Base-by-base conservation (phyloP, 2,888 invertebrate species). In the Lithophane ornitopus region DNA sequence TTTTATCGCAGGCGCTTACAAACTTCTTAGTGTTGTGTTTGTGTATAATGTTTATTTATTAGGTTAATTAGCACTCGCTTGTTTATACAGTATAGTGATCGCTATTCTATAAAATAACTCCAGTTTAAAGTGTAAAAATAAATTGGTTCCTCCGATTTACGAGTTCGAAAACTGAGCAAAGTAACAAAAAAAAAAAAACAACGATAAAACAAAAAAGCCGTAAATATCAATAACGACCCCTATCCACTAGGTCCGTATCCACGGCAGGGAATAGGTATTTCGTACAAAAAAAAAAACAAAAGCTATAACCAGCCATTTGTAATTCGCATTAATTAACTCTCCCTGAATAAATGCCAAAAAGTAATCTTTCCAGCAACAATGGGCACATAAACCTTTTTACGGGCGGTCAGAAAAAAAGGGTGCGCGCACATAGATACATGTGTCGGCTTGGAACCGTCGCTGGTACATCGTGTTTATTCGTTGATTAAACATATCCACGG, bases 401-500 rank as follows among this genome's bases (percentile, higher is more conserved):
- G 89, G 90, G 84, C 88, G 89, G 88, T 85, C 87, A 84, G 87
- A 82, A 87, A 89, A 91, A 91, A 91, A 91, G 89, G 86, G 86
- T 82, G 78, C 79, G 77, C 83, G 84, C 91, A 91, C 92, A 92
- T 92, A 93, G 91, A 91, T 91, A 93, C 92, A 92, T 90, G 90
- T 92, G 92, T 92, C 91, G 92, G 87, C 88, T 84, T 86, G 92
- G 93, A 93, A 92, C 89, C 90, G 85, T 83, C 83, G 89, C 89
- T 90, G 91, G 83, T 93, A 94, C 94, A 93, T 84, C 92, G 90
- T 94, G 95, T 95, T 95, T 94, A 94, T 93, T 91, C 95, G 94
- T 96, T 96, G 96, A 96, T 96, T 96, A 96, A 96, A 95, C 95
- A 93, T 91, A 91, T 93, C 92, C 92, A 92, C 92, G 93, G 93